Percentiles rank a stretch among this genome's conserved stretches.
These are phyloP conservation scores for Virgularia gustaviana DNA, from an alignment of 92 coral and sea anemone species.

Conservation along the genomic window DNA sequence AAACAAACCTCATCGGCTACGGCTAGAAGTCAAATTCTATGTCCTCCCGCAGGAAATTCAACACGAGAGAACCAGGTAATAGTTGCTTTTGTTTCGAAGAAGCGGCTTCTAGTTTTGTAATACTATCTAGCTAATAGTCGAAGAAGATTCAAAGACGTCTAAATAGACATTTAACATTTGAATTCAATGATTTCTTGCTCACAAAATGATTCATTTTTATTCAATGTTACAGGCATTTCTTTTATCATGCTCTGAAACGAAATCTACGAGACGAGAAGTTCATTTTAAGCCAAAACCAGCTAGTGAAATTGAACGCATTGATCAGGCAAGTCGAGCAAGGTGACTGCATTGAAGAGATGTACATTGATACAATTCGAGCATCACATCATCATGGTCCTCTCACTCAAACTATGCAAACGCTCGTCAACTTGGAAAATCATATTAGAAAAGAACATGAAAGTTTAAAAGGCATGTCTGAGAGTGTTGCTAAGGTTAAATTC, in stretches of 20 bases:
- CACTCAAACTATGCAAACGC: constrained; percentile 60
- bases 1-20: constrained; percentile 96
- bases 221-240: too few relatives aligned
- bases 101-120: background rate
- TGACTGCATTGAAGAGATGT: constrained; percentile 34
- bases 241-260: constrained; percentile 71
- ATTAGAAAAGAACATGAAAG: constrained; percentile 59
- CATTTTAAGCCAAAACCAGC: constrained; percentile 60
- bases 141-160: background rate
- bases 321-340: constrained; percentile 87
- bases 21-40: constrained; percentile 92
- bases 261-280: constrained; percentile 85
- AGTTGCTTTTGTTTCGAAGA: background rate
- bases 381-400: constrained; percentile 27
- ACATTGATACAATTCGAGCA: too few relatives aligned
- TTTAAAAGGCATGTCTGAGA: constrained; percentile 66
- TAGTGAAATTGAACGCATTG: constrained; percentile 74
- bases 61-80: constrained; percentile 92
- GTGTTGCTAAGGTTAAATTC: constrained; percentile 72
- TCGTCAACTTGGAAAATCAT: constrained; percentile 68
- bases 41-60: constrained; percentile 98
- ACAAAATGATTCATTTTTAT: too few relatives aligned
- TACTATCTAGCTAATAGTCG: background rate
- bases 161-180: too few relatives aligned
- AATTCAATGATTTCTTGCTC: too few relatives aligned